A percentile compares a stretch with the other conserved stretches of the same genome.
phyloP scores from a whole-genome alignment of 1,140 invertebrate genomes.

The Centruroides vittatus region DNA sequence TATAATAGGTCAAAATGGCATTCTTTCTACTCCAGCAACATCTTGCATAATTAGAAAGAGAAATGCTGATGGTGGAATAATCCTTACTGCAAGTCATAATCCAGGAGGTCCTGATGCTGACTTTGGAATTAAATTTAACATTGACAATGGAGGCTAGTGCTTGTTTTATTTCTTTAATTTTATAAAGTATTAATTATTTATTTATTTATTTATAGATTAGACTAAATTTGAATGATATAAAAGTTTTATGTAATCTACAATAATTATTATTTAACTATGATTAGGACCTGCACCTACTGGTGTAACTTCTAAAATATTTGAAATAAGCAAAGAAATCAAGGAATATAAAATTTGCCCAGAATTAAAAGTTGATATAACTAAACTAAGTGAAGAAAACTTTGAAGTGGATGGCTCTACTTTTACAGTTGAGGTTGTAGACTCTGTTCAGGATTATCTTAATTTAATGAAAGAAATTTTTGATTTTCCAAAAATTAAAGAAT shows the following conservation, averaged over 20 bases:
- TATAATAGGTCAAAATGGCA: constrained; percentile 81
- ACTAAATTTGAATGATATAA: background rate
- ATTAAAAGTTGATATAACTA: constrained; percentile 57
- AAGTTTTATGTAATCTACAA: too few relatives aligned
- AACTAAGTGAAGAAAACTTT: constrained; percentile 44
- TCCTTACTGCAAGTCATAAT: constrained; percentile 97
- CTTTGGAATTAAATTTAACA: constrained; percentile 99
- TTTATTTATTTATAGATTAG: background rate
- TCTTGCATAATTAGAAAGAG: constrained; percentile 85
- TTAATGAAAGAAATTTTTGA: constrained; percentile 98
- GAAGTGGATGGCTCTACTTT: constrained; percentile 53
- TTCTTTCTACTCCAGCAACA: constrained; percentile 92
- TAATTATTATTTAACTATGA: background rate
- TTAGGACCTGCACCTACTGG: constrained; percentile 73
- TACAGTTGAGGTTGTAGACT: constrained; percentile 79
- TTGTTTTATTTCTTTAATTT: background rate
- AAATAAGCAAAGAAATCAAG: constrained; percentile 58
- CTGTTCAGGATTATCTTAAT: constrained; percentile 73
- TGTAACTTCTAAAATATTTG: constrained; percentile 79
- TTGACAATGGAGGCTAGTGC: constrained; percentile 64
- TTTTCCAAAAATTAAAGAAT: constrained; percentile 60
- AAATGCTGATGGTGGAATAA: constrained; percentile 77
- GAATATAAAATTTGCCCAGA: constrained; percentile 65
- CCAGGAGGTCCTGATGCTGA: constrained; percentile 93
- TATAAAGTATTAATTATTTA: background rate